Evolutionary conservation across 2,888 invertebrate genomes (phyloP).

Genomic region (Nomada goodeniana): DNA sequence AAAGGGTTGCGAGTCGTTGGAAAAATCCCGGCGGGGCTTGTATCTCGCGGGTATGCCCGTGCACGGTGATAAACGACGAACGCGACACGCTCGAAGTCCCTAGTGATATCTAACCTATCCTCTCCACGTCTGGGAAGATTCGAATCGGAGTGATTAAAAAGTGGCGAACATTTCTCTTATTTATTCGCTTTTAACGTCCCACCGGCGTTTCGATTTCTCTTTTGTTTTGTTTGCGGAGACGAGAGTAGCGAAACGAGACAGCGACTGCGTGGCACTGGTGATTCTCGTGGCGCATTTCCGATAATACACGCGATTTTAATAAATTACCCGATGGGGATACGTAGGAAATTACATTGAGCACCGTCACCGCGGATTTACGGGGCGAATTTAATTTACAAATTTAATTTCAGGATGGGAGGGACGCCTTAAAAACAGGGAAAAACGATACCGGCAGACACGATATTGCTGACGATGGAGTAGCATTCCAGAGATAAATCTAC

Average conservation of each 20-base stretch:
- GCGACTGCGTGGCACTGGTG: not conserved
- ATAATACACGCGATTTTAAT: slow-evolving; percentile 56
- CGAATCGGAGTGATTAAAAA: slow-evolving; percentile 56
- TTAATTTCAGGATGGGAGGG: slow-evolving; percentile 46
- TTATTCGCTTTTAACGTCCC: not conserved
- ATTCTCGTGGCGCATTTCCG: slow-evolving; percentile 28
- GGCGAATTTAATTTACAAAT: slow-evolving; percentile 58
- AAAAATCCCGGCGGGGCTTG: slow-evolving; percentile 13
- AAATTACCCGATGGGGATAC: slow-evolving; percentile 51
- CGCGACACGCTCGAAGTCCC: not conserved
- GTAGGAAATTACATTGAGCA: slow-evolving; percentile 41
- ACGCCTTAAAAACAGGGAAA: slow-evolving; percentile 16
- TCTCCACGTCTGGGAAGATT: not conserved
- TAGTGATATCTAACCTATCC: not conserved
- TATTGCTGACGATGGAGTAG: slow-evolving; percentile 60
- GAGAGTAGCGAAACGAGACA: slow-evolving; percentile 1
- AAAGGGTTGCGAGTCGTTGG: not conserved
- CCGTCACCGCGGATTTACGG: slow-evolving; percentile 42
- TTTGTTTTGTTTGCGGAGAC: not conserved
- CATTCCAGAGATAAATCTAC: slow-evolving; percentile 53
- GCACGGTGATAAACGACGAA: slow-evolving; percentile 13
- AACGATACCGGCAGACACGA: slow-evolving; percentile 31
- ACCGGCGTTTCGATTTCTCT: not conserved
- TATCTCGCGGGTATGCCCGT: slow-evolving; percentile 12
- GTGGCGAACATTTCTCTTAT: not conserved